Conservation (phyloP, 2,113 vertebrate genomes). For the Sinocyclocheilus grahami region DNA sequence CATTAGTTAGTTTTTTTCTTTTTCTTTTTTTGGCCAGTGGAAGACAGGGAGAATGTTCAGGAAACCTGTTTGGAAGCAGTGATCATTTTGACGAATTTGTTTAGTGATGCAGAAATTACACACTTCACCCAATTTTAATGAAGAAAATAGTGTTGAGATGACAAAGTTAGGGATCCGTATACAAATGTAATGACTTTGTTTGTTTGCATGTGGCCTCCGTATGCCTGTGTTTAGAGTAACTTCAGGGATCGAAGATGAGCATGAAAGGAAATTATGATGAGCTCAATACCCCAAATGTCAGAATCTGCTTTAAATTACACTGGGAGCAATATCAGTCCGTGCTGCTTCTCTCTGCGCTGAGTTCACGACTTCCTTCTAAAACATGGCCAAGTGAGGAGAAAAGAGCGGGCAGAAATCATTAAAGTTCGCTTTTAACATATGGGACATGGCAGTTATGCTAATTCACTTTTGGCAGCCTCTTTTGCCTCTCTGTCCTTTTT, state of each 20-base stretch:
- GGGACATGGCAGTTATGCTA: conserved; percentile 90
- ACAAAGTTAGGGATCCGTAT: conserved; percentile 65
- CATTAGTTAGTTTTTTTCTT: too few species aligned
- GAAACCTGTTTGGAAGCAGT: too few species aligned
- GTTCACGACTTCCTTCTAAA: conserved; percentile 83
- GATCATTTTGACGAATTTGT: not conserved
- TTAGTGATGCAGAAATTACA: not conserved
- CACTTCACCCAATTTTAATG: not conserved
- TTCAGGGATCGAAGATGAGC: conserved; percentile 82
- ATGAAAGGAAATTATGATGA: conserved; percentile 87
- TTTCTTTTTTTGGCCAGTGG: too few species aligned
- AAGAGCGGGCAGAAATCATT: conserved; percentile 79
- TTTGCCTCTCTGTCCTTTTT: conserved; percentile 62
- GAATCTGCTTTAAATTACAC: conserved; percentile 92
- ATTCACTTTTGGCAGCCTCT: conserved; percentile 76
- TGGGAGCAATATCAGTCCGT: conserved; percentile 84
- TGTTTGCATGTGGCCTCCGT: conserved; percentile 83
- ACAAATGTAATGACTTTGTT: conserved; percentile 68
- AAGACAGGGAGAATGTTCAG: too few species aligned
- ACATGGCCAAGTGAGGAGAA: conserved; percentile 75
- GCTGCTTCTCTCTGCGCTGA: conserved; percentile 75
- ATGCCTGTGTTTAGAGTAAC: conserved; percentile 84
- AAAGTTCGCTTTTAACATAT: conserved; percentile 81
- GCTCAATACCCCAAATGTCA: conserved; percentile 75
- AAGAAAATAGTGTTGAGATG: not conserved